phyloP scores from a whole-genome alignment of 2,797 vertebrate species.

The Acomys russatus region DNA sequence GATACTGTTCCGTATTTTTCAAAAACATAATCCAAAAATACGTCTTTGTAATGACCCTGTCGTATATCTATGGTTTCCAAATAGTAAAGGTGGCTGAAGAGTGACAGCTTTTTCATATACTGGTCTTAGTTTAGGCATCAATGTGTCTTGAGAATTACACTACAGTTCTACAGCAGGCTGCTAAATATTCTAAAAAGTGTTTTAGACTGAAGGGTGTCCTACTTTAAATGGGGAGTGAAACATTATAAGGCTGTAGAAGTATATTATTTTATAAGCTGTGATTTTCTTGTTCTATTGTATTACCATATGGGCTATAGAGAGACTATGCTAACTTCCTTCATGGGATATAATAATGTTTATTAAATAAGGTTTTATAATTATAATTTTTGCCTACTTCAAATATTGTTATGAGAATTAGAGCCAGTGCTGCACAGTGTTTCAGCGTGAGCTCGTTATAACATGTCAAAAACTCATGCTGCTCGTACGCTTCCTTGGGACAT shows the following conservation, averaged over 20 bases:
- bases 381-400: background rate
- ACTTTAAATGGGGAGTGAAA: background rate
- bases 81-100: background rate
- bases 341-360: background rate
- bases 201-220: background rate
- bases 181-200: background rate
- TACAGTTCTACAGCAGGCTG: background rate
- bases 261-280: background rate
- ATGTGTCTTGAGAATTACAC: background rate
- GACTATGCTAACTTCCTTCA: background rate
- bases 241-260: background rate
- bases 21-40: background rate
- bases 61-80: background rate
- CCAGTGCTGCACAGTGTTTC: background rate
- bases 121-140: background rate
- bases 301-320: background rate
- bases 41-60: background rate
- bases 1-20: background rate
- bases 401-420: background rate
- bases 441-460: background rate
- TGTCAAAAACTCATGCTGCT: background rate
- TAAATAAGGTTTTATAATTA: background rate
- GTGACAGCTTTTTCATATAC: background rate
- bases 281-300: background rate
- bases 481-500: background rate